These are phyloP conservation scores for Turdus rufiventris DNA, from an alignment of 2,113 vertebrate genomes.

Conservation along the genomic window DNA sequence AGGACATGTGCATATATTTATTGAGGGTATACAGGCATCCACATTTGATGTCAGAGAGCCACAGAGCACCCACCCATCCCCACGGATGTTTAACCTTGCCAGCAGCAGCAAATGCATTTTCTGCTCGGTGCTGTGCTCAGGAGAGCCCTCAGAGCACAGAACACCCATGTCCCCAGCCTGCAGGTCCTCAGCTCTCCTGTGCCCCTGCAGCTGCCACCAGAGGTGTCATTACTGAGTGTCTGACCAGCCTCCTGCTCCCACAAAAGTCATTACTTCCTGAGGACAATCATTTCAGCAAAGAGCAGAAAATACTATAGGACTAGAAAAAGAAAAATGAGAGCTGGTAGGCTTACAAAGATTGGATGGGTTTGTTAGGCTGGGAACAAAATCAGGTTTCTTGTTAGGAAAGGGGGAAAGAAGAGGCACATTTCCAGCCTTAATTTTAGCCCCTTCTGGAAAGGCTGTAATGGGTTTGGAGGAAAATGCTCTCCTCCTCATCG, in stretches of 20 bases:
- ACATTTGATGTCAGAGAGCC: neutral
- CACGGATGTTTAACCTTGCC: neutral
- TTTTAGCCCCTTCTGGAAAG: neutral
- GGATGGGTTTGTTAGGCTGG: neutral
- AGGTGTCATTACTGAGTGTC: neutral
- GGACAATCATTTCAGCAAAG: neutral
- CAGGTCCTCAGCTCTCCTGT: neutral
- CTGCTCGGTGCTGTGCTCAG: neutral
- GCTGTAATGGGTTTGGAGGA: neutral
- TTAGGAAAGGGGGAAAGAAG: neutral
- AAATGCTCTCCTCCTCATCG: neutral
- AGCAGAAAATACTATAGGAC: neutral
- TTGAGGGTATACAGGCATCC: rapidly evolving
- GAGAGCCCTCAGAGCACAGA: neutral
- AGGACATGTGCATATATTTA: rapidly evolving
- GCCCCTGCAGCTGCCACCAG: neutral
- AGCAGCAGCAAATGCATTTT: neutral
- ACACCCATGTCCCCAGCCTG: neutral
- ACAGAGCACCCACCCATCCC: neutral
- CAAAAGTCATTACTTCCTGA: neutral
- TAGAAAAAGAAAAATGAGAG: neutral
- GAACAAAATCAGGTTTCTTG: neutral
- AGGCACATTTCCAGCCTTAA: neutral
- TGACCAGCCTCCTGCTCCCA: neutral
- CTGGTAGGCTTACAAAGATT: neutral